A percentile compares a stretch with the other conserved stretches of the same genome.
These are phyloP conservation scores for Tholera decimalis DNA, from an alignment of 2,888 invertebrate species.

Conservation along the genomic window DNA sequence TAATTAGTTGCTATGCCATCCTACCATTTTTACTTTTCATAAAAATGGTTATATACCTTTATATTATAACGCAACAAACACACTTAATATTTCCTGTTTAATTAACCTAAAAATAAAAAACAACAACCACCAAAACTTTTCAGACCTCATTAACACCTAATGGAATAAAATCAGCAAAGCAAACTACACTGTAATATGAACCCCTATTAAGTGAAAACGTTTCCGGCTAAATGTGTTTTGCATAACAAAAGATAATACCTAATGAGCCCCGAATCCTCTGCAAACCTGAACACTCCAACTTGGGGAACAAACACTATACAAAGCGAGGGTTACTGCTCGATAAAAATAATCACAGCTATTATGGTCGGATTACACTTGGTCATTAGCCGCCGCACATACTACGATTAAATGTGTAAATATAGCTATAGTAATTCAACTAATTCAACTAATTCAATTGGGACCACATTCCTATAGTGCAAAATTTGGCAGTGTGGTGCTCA, in stretches of 20 bases:
- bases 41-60: neutral
- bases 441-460: constrained; percentile 61
- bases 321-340: constrained; percentile 49
- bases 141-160: constrained; percentile 20
- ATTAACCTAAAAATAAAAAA: constrained; percentile 32
- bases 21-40: neutral
- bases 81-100: neutral
- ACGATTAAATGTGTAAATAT: constrained; percentile 46
- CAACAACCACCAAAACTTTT: neutral
- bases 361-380: constrained; percentile 43
- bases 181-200: constrained; percentile 45
- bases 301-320: constrained; percentile 50
- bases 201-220: constrained; percentile 57
- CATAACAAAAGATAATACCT: constrained; percentile 63
- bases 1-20: too few species aligned
- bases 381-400: constrained; percentile 47
- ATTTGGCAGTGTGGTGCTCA: constrained; percentile 63
- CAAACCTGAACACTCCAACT: constrained; percentile 49
- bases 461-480: constrained; percentile 54
- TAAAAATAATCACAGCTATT: constrained; percentile 59
- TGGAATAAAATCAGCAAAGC: constrained; percentile 45
- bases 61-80: neutral
- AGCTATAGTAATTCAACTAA: constrained; percentile 46
- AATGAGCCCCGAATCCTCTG: constrained; percentile 59
- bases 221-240: constrained; percentile 57